A percentile compares a stretch with the other conserved stretches of the same genome.
Evolutionary conservation across 92 coral and sea anemone species (phyloP).

Genomic region (Parazoanthus darwini): DNA sequence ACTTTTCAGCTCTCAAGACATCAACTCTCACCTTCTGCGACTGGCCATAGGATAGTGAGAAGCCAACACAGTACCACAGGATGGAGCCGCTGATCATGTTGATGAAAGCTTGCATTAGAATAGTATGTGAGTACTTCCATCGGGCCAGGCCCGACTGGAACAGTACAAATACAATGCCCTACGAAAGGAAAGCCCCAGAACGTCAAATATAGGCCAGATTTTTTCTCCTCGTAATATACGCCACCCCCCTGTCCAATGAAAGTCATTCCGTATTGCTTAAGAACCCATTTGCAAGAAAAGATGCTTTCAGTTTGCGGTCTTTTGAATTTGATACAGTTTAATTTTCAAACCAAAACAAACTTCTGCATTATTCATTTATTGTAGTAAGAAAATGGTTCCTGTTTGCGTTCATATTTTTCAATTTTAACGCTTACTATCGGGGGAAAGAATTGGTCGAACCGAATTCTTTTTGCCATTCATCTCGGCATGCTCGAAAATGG

Average conservation of each 20-base stretch:
- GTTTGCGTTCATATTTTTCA: no score
- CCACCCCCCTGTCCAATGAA: neutral
- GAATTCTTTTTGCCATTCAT: no score
- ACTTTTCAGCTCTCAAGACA: neutral
- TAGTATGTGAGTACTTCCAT: constrained; percentile 54
- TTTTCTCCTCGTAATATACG: neutral
- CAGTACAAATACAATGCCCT: constrained; percentile 83
- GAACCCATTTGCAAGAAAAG: no score
- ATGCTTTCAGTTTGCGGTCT: no score
- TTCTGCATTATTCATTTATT: no score
- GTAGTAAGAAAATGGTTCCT: no score
- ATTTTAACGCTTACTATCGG: no score
- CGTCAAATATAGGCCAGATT: neutral
- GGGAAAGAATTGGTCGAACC: no score
- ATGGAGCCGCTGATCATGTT: constrained; percentile 84
- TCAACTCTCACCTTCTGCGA: constrained; percentile 75
- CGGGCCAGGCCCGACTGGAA: constrained; percentile 78
- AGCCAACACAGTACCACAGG: constrained; percentile 92
- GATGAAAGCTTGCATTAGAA: constrained; percentile 76
- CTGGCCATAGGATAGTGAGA: constrained; percentile 79
- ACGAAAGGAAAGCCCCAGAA: neutral
- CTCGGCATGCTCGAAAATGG: no score
- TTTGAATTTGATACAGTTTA: no score
- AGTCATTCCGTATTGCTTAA: no score
- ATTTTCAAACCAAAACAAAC: no score